Percentiles rank a stretch among this genome's conserved stretches.
Evolutionary conservation across 2,113 vertebrate genomes (phyloP).

Genomic region (Etheostoma spectabile): DNA sequence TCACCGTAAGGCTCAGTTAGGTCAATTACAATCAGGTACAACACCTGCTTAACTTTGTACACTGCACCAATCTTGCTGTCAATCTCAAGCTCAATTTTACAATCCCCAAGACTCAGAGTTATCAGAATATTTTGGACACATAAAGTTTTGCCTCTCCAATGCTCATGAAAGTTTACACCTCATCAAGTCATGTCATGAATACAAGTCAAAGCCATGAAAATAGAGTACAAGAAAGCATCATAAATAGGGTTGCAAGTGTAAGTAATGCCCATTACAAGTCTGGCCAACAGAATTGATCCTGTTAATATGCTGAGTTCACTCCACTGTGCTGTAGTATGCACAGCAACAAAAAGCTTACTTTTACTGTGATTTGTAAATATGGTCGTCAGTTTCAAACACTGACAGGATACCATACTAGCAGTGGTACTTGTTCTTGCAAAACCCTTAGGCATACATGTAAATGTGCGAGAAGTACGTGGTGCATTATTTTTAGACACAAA

Average conservation of each 20-base stretch:
- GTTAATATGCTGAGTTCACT: neutral
- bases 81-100: neutral
- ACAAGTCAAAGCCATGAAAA: neutral
- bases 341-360: neutral
- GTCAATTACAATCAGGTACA: neutral
- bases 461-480: neutral
- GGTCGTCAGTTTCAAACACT: neutral
- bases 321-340: neutral
- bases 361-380: slow-evolving; percentile 2
- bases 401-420: neutral
- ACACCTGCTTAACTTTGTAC: neutral
- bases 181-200: neutral
- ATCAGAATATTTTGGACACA: neutral
- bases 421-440: slow-evolving; percentile 26
- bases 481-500: slow-evolving; percentile 39
- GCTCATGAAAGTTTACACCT: neutral
- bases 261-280: neutral
- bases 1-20: neutral
- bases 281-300: neutral
- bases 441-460: slow-evolving; percentile 5
- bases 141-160: neutral
- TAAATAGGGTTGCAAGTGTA: neutral
- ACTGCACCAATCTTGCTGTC: neutral
- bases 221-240: neutral
- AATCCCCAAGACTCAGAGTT: neutral